phyloP scores from a whole-genome alignment of 2,113 vertebrate species.

The Dasypus novemcinctus region DNA sequence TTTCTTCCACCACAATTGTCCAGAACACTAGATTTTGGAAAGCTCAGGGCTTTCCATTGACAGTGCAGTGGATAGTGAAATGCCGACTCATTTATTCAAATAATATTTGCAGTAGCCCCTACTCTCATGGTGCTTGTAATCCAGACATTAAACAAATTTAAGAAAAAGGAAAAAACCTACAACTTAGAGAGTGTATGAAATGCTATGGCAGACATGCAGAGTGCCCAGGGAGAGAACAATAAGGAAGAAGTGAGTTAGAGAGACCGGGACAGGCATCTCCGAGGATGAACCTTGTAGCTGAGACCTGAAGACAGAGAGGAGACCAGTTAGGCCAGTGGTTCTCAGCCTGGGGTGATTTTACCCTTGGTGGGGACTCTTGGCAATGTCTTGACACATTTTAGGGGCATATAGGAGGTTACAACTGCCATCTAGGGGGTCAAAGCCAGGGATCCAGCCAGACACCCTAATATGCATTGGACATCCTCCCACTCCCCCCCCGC shows the following conservation, averaged over 20 bases:
- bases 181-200: rapidly evolving
- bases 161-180: rapidly evolving
- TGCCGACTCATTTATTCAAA: not conserved
- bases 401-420: not conserved
- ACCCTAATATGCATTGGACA: rapidly evolving
- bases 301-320: too few relatives aligned
- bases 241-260: too few relatives aligned
- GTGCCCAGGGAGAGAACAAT: rapidly evolving
- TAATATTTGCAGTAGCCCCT: not conserved
- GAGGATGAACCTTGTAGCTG: rapidly evolving
- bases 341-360: not conserved
- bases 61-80: not conserved
- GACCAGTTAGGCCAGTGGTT: not conserved
- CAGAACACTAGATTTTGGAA: not conserved
- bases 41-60: not conserved
- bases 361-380: not conserved
- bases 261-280: not conserved
- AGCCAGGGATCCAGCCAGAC: not conserved
- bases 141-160: not conserved
- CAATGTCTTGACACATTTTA: not conserved
- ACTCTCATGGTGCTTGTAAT: not conserved
- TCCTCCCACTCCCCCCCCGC: too few relatives aligned
- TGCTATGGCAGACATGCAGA: not conserved
- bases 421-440: not conserved
- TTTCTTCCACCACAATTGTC: not conserved